These are phyloP conservation scores for Caenorhabditis auriculariae DNA, from an alignment of 2,888 invertebrate genomes.

Conservation along the genomic window DNA sequence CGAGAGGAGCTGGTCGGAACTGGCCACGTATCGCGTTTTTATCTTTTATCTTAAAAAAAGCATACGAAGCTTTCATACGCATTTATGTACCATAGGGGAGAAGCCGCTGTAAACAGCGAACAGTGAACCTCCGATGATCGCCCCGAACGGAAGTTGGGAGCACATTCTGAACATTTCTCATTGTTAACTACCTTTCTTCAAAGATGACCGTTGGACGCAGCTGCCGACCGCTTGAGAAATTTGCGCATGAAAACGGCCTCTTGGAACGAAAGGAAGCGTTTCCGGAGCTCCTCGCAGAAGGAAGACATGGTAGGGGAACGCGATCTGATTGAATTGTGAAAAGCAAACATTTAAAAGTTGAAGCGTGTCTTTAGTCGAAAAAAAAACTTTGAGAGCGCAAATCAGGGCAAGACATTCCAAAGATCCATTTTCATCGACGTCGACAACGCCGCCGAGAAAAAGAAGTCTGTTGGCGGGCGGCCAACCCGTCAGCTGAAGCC, in stretches of 20 bases:
- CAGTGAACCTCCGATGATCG: constrained; percentile 24
- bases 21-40: constrained; percentile 12
- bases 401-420: constrained; percentile 36
- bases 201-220: constrained; percentile 11
- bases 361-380: not conserved
- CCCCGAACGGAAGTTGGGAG: constrained; percentile 33
- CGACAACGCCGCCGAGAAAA: constrained; percentile 37
- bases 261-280: constrained; percentile 22
- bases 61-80: not conserved
- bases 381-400: constrained; percentile 25
- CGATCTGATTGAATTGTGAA: constrained; percentile 13
- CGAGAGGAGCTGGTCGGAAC: constrained; percentile 18
- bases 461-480: constrained; percentile 33
- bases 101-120: constrained; percentile 38
- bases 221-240: constrained; percentile 20
- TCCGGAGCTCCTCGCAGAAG: constrained; percentile 36
- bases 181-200: not conserved
- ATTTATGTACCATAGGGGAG: constrained; percentile 15
- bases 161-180: constrained; percentile 19
- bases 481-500: constrained; percentile 41
- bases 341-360: too few species aligned
- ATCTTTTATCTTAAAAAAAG: not conserved
- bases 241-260: constrained; percentile 16
- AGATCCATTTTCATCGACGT: constrained; percentile 25
- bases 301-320: constrained; percentile 33